Evolutionary conservation across 2,888 invertebrate species (phyloP), one percentile per base, ranked within the genome.

Genomic region (Torymus auratus): DNA sequence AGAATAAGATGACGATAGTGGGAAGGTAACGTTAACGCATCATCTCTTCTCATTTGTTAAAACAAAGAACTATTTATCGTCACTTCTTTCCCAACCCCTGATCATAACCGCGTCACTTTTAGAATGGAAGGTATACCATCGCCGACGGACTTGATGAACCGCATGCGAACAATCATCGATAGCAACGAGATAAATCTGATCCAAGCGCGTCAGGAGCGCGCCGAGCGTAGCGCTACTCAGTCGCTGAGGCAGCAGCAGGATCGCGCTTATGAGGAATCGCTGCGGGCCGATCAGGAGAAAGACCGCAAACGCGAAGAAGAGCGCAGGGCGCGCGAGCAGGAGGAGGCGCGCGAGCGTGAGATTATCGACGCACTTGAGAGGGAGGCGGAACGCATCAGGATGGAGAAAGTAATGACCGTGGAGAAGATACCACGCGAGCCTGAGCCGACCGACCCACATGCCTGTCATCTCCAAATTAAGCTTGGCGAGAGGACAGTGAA

Each of bases 261-360:
- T 91, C 96, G 96, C 89, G 99, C 98, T 0, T 99, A 98, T 89
- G 94, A 96, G 89, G 96, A 96, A 90, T 98, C 98, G 4, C 92
- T 99, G 60, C 93, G 95, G 60, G 97, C 97, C 0, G 99, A 99
- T 91, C 98, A 98, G 91, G 98, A 98, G 91, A 99, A 99, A 91
- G 98, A 98, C 90, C 93, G 96, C 0, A 92, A 92, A 69, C 93
- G 94, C 56, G 93, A 93, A 84, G 93, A 94, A 83, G 94, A 94
- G 85, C 91, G 92, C 2, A 92, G 92, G 81, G 94, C 92, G 17
- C 91, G 91, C 11, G 92, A 92, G 60, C 91, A 92, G 84, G 91
- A 91, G 74, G 91, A 92, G 84, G 91, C 92, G 85, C 91, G 92
- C 86, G 91, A 92, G 87, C 90, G 92, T 85, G 91, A 92, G 79